These are phyloP conservation scores for Mallotus villosus DNA, from an alignment of 2,797 vertebrate genomes.

Conservation along the genomic window DNA sequence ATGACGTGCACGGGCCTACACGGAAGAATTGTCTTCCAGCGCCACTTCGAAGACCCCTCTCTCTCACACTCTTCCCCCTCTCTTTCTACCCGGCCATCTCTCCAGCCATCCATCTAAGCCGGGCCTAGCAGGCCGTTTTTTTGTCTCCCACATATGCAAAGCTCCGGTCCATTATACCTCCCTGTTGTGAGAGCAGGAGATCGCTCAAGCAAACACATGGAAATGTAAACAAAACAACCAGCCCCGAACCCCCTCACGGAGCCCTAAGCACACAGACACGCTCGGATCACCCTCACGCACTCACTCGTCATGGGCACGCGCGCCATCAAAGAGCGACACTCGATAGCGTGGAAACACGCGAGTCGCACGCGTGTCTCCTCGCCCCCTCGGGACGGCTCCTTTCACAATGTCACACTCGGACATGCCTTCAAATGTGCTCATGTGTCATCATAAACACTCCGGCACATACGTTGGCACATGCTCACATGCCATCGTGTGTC, in stretches of 20 bases:
- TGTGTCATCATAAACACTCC: constrained; percentile 67
- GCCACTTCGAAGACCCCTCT: not conserved
- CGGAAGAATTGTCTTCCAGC: not conserved
- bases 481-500: constrained; percentile 50
- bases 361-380: no score
- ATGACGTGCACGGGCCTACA: not conserved
- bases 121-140: constrained; percentile 64
- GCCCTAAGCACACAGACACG: constrained; percentile 12
- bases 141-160: constrained; percentile 70
- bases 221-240: constrained; percentile 56
- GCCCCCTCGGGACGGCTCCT: not conserved
- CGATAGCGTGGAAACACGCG: no score
- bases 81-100: not conserved
- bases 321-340: constrained; percentile 2
- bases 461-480: constrained; percentile 26
- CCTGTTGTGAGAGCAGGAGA: constrained; percentile 63
- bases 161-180: constrained; percentile 56
- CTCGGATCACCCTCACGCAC: constrained; percentile 8
- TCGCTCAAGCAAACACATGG: constrained; percentile 69
- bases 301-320: constrained; percentile 12
- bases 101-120: not conserved
- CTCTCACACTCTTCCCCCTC: not conserved
- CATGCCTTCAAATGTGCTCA: constrained; percentile 50
- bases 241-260: constrained; percentile 14
- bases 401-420: constrained; percentile 11